Conservation (phyloP, 2,888 invertebrate genomes). For the Lypha dubia region DNA sequence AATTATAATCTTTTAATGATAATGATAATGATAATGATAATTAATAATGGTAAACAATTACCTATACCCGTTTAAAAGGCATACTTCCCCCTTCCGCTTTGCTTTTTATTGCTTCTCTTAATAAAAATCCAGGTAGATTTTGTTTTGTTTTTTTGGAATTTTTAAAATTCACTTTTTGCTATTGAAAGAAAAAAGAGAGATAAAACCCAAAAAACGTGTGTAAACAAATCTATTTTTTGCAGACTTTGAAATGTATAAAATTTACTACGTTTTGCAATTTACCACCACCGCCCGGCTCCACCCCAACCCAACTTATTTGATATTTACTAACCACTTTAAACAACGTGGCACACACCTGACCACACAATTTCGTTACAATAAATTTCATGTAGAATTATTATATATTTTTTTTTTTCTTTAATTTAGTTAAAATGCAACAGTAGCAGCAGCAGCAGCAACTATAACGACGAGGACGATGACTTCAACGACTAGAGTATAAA, state of each 20-base stretch:
- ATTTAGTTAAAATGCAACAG: slow-evolving; percentile 26
- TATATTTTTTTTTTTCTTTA: too few relatives aligned
- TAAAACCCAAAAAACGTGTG: not conserved
- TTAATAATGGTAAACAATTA: too few relatives aligned
- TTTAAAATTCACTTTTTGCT: slow-evolving; percentile 19
- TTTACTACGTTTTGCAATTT: not conserved
- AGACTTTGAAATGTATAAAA: not conserved
- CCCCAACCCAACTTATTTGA: too few relatives aligned
- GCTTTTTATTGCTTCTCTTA: not conserved
- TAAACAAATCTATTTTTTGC: slow-evolving; percentile 10
- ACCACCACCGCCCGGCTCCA: not conserved
- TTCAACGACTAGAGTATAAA: not conserved
- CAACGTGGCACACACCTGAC: not conserved
- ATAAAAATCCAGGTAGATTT: slow-evolving; percentile 1
- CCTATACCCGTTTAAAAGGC: not conserved
- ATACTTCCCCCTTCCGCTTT: not conserved
- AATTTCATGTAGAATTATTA: slow-evolving; percentile 25
- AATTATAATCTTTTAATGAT: too few relatives aligned
- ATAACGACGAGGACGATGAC: too few relatives aligned
- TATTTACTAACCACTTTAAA: slow-evolving; percentile 14
- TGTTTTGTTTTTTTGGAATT: not conserved
- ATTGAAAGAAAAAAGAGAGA: not conserved
- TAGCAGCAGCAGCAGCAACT: not conserved
- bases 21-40: too few relatives aligned
- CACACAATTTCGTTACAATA: slow-evolving; percentile 24